These are phyloP conservation scores for Xenops minutus DNA, from an alignment of 2,797 vertebrate genomes.

Conservation along the genomic window DNA sequence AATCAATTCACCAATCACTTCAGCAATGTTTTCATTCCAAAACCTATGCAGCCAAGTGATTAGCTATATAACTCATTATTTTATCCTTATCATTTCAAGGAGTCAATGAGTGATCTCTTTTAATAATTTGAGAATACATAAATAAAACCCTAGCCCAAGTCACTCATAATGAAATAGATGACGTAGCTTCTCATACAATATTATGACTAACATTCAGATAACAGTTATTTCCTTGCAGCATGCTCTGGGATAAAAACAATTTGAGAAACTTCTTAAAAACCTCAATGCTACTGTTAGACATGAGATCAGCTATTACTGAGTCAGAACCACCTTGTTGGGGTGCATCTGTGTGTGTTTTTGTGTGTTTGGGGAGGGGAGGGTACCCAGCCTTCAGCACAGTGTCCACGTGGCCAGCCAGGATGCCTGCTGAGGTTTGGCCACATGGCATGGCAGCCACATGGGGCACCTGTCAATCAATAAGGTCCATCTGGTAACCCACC, in stretches of 20 bases:
- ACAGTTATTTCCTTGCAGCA: background rate
- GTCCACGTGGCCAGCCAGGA: no score
- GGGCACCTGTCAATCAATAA: no score
- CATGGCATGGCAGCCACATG: no score
- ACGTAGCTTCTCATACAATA: background rate
- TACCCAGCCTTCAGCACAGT: no score
- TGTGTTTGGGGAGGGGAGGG: no score
- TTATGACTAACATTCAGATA: background rate
- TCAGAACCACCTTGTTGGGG: no score
- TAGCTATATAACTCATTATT: slow-evolving; percentile 54
- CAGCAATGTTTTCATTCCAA: slow-evolving; percentile 65
- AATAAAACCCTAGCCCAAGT: background rate
- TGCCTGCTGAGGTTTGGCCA: no score
- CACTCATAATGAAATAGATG: background rate
- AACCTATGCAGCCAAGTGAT: slow-evolving; percentile 61
- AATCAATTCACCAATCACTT: slow-evolving; percentile 74
- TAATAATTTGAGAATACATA: background rate
- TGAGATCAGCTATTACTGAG: no score
- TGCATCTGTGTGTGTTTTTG: no score
- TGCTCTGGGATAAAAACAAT: background rate
- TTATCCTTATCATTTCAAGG: slow-evolving; percentile 67
- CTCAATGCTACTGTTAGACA: background rate
- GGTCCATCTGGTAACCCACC: no score
- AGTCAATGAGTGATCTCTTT: background rate
- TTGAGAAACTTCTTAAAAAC: background rate